phyloP scores from a whole-genome alignment of 2,888 invertebrate genomes.

The Andrena marginata region DNA sequence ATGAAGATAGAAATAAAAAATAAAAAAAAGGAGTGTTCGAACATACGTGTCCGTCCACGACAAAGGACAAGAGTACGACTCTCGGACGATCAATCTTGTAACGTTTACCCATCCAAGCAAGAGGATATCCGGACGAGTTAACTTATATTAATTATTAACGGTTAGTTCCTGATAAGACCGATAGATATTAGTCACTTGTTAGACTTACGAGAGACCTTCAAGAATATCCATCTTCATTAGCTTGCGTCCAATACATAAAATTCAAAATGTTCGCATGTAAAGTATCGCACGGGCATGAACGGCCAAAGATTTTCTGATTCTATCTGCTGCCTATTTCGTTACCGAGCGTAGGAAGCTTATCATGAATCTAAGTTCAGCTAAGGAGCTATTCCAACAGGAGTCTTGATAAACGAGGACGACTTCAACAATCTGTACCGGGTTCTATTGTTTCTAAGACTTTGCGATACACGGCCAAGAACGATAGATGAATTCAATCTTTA shows the following conservation, averaged over 20 bases:
- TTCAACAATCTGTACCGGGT: constrained; percentile 1
- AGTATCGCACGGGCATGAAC: constrained; percentile 1
- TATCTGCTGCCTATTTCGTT: constrained; percentile 12
- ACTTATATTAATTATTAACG: constrained; percentile 50
- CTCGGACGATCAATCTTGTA: constrained; percentile 13
- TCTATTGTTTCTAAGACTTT: constrained; percentile 38
- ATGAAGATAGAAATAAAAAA: constrained; percentile 68
- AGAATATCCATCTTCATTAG: constrained; percentile 66
- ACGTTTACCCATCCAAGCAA: constrained; percentile 59
- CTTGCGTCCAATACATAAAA: constrained; percentile 57
- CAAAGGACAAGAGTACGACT: constrained; percentile 33
- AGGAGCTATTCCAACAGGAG: constrained; percentile 35
- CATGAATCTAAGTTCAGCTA: constrained; percentile 41
- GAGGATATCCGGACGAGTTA: constrained; percentile 36
- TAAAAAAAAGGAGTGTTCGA: constrained; percentile 29
- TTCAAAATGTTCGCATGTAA: constrained; percentile 30
- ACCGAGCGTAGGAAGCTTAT: constrained; percentile 4
- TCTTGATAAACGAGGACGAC: background rate
- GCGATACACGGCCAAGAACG: constrained; percentile 15
- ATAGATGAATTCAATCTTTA: constrained; percentile 26
- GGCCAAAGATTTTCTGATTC: constrained; percentile 17
- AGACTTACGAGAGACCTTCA: constrained; percentile 61
- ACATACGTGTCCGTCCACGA: constrained; percentile 41
- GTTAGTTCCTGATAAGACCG: constrained; percentile 63
- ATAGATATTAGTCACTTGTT: constrained; percentile 70